phyloP scores from a whole-genome alignment of 2,113 vertebrate genomes.

The Labeo rohita region DNA sequence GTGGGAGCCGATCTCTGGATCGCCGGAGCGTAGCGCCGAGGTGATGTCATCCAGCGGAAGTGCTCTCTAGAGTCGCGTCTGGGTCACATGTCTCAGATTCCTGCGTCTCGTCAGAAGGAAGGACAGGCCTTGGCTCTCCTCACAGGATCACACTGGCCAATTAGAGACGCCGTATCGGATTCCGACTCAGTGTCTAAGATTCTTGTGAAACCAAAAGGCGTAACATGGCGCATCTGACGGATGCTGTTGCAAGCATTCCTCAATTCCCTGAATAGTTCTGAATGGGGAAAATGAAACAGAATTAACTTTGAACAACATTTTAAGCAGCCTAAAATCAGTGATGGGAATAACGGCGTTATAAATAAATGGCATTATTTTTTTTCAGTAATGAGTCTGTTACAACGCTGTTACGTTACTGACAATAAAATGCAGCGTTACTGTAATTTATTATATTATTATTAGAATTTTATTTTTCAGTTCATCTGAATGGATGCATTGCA shows the following conservation, averaged over 20 bases:
- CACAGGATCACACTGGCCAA: constrained; percentile 36
- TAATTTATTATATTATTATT: too few species aligned
- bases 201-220: constrained; percentile 13
- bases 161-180: constrained; percentile 43
- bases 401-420: too few species aligned
- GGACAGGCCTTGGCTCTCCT: constrained; percentile 25
- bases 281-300: not conserved
- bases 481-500: too few species aligned
- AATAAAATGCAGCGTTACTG: too few species aligned
- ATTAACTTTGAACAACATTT: too few species aligned
- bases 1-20: constrained; percentile 34
- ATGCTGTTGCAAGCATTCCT: not conserved
- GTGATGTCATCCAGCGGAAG: constrained; percentile 52
- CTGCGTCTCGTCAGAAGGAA: constrained; percentile 12
- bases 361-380: too few species aligned
- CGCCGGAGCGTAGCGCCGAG: too few species aligned
- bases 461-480: too few species aligned
- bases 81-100: constrained; percentile 54
- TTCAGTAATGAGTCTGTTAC: too few species aligned
- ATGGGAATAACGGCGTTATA: too few species aligned
- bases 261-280: not conserved
- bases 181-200: not conserved
- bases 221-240: not conserved
- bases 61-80: constrained; percentile 44
- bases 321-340: too few species aligned